Base-by-base conservation (phyloP, 2,888 invertebrate genomes). In the Tholera decimalis region DNA sequence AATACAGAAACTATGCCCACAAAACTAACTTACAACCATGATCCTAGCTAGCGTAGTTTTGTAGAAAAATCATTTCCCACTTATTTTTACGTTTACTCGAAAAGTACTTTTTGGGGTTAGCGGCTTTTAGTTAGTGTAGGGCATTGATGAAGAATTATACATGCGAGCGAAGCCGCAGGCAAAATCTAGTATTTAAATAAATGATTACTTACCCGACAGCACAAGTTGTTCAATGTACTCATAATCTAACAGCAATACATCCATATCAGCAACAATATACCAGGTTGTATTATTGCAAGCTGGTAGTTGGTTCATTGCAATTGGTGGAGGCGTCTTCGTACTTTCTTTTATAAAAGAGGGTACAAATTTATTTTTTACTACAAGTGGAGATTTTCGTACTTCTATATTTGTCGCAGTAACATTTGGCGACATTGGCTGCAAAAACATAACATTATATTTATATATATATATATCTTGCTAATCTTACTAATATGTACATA, bases 201-300 rank as follows among this genome's bases (percentile, higher is more conserved):
- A 15, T 2, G 5, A 18, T 22, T 9, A 72, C 79, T 73, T 63
- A 90, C 90, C 88, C 7, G 75, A 65, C 3, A 76, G 44, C 0
- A 89, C 75, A 18, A 84, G 67, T 1, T 73, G 43, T 0, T 83
- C 83, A 11, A 91, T 72, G 1, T 80, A 71, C 0, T 83, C 73
- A 9, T 77, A 80, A 2, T 88, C 75, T 0, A 87, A 64, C 0
- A 91, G 50, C 2, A 90, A 47, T 0, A 83, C 78, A 1, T 86
- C 79, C 0, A 81, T 71, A 37, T 90, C 91, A 0, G 69, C 80
- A 0, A 84, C 79, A 1, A 91, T 57, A 43, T 84, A 90, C 85
- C 86, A 85, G 0, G 47, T 24, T 0, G 69, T 68, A 26, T 54
- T 56, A 2, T 47, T 44, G 1, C 41, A 13, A 6, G 4, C 22